phyloP scores from a whole-genome alignment of 2,888 invertebrate species.

The Agriopis leucophaearia region DNA sequence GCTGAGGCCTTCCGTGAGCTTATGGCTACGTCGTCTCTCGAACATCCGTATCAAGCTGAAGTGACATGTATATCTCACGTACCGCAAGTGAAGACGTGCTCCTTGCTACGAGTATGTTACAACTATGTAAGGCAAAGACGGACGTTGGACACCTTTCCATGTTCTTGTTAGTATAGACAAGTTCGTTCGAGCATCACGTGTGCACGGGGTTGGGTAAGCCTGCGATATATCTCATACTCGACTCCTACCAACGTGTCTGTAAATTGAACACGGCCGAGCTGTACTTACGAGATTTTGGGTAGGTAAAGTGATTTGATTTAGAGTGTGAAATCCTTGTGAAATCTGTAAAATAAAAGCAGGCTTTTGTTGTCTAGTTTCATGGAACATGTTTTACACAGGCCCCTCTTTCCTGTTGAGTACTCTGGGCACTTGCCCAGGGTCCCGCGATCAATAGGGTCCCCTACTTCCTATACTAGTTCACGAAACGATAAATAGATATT shows the following conservation, averaged over 20 bases:
- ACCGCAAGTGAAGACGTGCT: constrained; percentile 20
- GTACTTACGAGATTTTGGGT: constrained; percentile 22
- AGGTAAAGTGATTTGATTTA: constrained; percentile 20
- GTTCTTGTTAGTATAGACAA: constrained; percentile 31
- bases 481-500: no score
- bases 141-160: constrained; percentile 24
- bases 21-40: constrained; percentile 16
- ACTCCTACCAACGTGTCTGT: constrained; percentile 40
- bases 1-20: constrained; percentile 18
- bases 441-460: no score
- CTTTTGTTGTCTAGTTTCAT: not conserved
- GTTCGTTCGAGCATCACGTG: constrained; percentile 41
- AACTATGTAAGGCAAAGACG: constrained; percentile 21
- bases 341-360: not conserved
- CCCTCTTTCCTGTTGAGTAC: no score
- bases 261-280: constrained; percentile 37
- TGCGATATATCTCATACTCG: constrained; percentile 30
- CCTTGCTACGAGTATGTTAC: constrained; percentile 18
- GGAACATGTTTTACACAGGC: not conserved
- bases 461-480: no score
- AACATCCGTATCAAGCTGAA: constrained; percentile 12
- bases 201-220: constrained; percentile 34
- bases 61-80: constrained; percentile 1
- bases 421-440: no score
- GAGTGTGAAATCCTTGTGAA: not conserved